These are phyloP conservation scores for Aphaenogaster rudis DNA, from an alignment of 1,140 invertebrate species.

Conservation along the genomic window DNA sequence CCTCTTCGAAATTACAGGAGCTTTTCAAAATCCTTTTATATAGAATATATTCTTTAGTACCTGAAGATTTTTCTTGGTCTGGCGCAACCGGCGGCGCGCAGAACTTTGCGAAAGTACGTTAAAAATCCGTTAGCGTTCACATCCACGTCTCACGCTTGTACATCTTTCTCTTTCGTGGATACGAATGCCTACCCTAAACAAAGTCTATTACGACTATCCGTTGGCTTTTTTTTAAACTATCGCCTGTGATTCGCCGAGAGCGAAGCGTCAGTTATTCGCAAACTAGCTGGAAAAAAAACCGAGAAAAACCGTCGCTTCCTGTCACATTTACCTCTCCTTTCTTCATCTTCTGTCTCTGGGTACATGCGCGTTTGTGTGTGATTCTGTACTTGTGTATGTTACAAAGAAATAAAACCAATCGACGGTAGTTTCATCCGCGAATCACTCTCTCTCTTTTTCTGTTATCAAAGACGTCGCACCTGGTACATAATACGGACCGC, in stretches of 20 bases:
- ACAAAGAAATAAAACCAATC: slow-evolving; percentile 43
- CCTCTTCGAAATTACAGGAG: not conserved
- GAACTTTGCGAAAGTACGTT: slow-evolving; percentile 40
- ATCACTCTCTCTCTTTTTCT: not conserved
- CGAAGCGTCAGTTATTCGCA: slow-evolving; percentile 30
- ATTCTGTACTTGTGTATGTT: not conserved
- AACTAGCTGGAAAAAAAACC: slow-evolving; percentile 32
- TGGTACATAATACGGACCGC: slow-evolving; percentile 30
- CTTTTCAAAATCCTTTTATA: slow-evolving; percentile 30
- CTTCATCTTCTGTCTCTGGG: slow-evolving; percentile 12
- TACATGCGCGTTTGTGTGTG: not conserved
- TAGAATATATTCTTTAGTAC: not conserved
- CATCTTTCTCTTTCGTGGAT: not conserved
- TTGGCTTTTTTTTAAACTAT: slow-evolving; percentile 47
- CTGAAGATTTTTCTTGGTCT: not conserved
- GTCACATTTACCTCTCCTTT: not conserved
- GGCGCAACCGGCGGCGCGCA: not conserved
- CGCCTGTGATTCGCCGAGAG: slow-evolving; percentile 37
- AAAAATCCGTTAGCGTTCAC: slow-evolving; percentile 64
- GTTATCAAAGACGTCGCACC: slow-evolving; percentile 61
- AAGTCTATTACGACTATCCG: slow-evolving; percentile 30
- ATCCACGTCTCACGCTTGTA: not conserved
- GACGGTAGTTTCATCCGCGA: slow-evolving; percentile 24
- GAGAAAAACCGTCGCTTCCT: slow-evolving; percentile 54
- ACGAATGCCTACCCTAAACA: not conserved